These are phyloP conservation scores for Dasysyrphus tricinctus DNA, from an alignment of 2,888 invertebrate species.

Conservation along the genomic window DNA sequence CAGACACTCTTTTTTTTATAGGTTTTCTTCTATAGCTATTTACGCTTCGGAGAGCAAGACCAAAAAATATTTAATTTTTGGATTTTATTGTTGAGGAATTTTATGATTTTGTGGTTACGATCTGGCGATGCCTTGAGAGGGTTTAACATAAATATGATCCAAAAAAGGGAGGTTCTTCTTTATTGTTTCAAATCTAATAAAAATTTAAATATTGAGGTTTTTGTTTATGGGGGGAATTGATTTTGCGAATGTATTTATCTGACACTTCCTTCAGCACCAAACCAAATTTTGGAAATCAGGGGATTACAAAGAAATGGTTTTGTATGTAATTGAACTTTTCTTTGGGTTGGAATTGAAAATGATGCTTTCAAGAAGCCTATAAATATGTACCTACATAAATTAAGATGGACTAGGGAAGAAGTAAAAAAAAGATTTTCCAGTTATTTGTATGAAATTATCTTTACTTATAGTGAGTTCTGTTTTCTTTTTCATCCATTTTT, in stretches of 20 bases:
- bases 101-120: slow-evolving; percentile 59
- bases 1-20: not conserved
- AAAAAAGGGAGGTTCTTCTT: not conserved
- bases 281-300: no score
- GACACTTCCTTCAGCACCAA: no score
- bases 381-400: no score
- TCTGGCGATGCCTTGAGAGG: not conserved
- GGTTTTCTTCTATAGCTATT: not conserved
- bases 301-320: no score
- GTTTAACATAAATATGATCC: not conserved
- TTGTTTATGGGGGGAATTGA: not conserved
- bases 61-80: slow-evolving; percentile 42
- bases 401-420: no score
- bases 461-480: no score
- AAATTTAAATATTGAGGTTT: not conserved
- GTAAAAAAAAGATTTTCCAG: no score
- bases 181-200: not conserved
- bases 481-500: no score
- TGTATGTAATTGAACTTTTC: no score
- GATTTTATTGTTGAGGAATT: slow-evolving; percentile 49
- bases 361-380: no score
- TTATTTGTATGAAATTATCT: no score
- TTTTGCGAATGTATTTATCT: not conserved
- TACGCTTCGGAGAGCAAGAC: slow-evolving; percentile 15
- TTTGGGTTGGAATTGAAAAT: no score